Conservation (phyloP, 2,113 vertebrate genomes). For the Paradisaea rubra region DNA sequence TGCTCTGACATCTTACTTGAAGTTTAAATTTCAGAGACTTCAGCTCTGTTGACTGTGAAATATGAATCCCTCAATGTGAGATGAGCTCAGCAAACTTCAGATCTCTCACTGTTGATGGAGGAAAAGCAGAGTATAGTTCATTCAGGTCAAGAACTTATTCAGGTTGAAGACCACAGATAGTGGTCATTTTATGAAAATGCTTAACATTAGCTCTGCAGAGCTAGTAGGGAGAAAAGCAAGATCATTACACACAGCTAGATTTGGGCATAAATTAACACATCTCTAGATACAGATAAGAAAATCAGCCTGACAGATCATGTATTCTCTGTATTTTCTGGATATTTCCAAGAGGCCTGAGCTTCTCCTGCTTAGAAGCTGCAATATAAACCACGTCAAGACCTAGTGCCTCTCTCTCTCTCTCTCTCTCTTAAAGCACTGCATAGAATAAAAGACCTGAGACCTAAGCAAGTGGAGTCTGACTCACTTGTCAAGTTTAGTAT, state of each 20-base stretch:
- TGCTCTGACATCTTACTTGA: neutral
- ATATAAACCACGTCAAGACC: neutral
- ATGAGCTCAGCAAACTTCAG: neutral
- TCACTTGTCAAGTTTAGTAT: neutral
- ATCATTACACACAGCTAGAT: neutral
- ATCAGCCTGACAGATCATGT: neutral
- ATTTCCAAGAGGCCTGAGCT: neutral
- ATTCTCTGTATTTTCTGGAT: neutral
- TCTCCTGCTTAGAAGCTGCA: neutral
- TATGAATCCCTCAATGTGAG: neutral
- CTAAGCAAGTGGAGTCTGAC: neutral
- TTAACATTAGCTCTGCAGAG: neutral
- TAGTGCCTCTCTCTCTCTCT: neutral
- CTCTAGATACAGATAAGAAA: neutral
- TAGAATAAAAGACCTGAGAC: neutral
- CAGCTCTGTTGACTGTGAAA: neutral
- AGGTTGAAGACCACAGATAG: neutral
- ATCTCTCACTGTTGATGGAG: neutral
- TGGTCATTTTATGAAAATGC: neutral
- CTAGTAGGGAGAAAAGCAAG: neutral
- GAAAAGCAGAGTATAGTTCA: neutral
- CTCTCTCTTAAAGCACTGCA: neutral
- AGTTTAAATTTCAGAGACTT: neutral
- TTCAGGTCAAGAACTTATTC: neutral
- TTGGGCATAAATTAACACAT: neutral